Base-by-base conservation (phyloP, 2,888 invertebrate genomes). In the Luperina nickerlii region DNA sequence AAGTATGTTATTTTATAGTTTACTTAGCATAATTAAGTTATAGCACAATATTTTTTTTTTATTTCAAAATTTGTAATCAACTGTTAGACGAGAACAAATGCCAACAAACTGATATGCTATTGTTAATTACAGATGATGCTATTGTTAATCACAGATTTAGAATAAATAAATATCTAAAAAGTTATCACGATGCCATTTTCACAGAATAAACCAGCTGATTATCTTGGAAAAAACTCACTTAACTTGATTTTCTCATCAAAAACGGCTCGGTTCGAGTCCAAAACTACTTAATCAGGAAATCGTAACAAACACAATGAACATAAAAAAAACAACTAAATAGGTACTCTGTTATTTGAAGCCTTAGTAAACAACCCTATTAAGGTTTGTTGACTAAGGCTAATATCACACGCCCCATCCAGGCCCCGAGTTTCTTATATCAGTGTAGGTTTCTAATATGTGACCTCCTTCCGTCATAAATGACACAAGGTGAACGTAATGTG, bases 401-500 rank as follows among this genome's bases (percentile, higher is more conserved):
- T 81, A 81, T 63, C 57, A 45, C 9, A 15, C 32, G 62, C 7
- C 9, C 8, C 27, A 71, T 68, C 65, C 69, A 83, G 63, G 57
- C 24, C 45, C 42, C 68, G 32, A 24, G 45, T 66, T 48, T 79
- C 54, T 83, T 79, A 82, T 82, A 82, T 82, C 69, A 20, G 83
- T 51, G 69, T 69, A 83, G 83, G 76, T 32, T 32, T 32, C 32
- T 32, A 32, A 32, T 72, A 81, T 84, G 80, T 80, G 83, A 83
- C 85, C 83, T 81, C 72, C 42, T 71, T 76, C n/a, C 32, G 68
- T 83, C 63, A 86, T 86, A 85, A 85, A 85, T 80, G 80, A 81
- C 69, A 82, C 75, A 74, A 76, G 75, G 73, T 63, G 66, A 67
- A 65, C 45, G 69, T 80, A 81, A 86, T 81, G 79, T 79, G 77